Base-by-base conservation (phyloP, 2,113 vertebrate genomes). In the Zeus faber region DNA sequence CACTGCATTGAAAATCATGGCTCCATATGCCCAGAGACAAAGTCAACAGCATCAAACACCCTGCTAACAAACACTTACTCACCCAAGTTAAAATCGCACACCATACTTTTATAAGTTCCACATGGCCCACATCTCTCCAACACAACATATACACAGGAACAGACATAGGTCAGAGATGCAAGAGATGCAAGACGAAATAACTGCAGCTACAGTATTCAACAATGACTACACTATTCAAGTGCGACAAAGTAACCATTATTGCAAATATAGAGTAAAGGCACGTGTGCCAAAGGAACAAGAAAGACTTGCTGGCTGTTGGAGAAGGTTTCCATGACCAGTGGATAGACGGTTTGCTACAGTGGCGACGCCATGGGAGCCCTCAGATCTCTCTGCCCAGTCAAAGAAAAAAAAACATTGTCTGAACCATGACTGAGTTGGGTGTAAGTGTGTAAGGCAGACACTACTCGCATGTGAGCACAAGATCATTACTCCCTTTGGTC, bases 291-390 rank as follows among this genome's bases (percentile, higher is more conserved):
- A 20, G 17, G 33, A 45, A 44, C 43, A 45, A 35, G 14, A 52
- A 20, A 41, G 27, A 35, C 18, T 20, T n/a, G 3, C 40, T 39
- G 49, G 49, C 51, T 53, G 31, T 24, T 17, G 40, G 54, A 46
- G 33, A 31, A 26, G 44, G 43, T 62, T 58, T 61, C 64, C 40
- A 21, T 45, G 57, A 60, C 48, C 63, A 70, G 45, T 8, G 22
- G 25, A 69, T 58, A 64, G 56, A 76, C 60, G 47, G 23, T 48
- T 37, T 61, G 43, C 25, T 54, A 48, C 24, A 62, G 47, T 49
- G 31, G 27, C 14, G 51, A 45, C 50, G 51, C 67, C 58, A 27
- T 31, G 9, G 39, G 37, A 77, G 46, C 70, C 55, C 22, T 65
- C 41, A 68, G 51, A 72, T 61, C 58, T 70, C 48, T 18, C 13